Percentiles rank a stretch among this genome's conserved stretches.
These are phyloP conservation scores for Pimephales promelas DNA, from an alignment of 2,113 vertebrate genomes.

Conservation along the genomic window DNA sequence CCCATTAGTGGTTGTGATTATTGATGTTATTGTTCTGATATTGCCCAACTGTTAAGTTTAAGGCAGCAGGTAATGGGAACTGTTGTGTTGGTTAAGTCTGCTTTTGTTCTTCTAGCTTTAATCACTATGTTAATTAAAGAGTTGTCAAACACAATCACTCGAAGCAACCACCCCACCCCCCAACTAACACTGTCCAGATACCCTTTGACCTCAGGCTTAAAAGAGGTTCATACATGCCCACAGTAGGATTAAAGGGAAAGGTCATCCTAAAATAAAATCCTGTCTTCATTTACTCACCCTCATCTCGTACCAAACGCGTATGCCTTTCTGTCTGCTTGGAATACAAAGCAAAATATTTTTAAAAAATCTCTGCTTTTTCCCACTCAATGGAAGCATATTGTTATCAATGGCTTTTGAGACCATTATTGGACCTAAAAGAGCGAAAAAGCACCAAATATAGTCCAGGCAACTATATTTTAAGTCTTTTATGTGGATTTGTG, in stretches of 20 bases:
- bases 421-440: background rate
- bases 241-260: background rate
- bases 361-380: background rate
- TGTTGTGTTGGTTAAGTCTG: conserved; percentile 63
- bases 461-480: background rate
- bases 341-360: background rate
- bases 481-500: background rate
- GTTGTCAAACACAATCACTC: conserved; percentile 64
- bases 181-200: conserved; percentile 25
- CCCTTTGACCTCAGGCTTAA: conserved; percentile 61
- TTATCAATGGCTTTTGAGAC: background rate
- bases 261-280: background rate
- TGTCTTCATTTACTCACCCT: background rate
- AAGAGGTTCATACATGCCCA: background rate
- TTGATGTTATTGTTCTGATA: background rate
- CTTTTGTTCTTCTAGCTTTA: conserved; percentile 69
- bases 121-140: conserved; percentile 72
- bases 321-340: background rate
- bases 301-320: background rate
- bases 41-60: background rate
- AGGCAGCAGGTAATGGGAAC: conserved; percentile 62
- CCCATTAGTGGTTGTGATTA: background rate
- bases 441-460: background rate
- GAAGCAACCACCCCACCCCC: conserved; percentile 26
- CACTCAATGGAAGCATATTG: background rate